Evolutionary conservation across 2,888 invertebrate species (phyloP).

Genomic region (Lasioglossum calceatum): DNA sequence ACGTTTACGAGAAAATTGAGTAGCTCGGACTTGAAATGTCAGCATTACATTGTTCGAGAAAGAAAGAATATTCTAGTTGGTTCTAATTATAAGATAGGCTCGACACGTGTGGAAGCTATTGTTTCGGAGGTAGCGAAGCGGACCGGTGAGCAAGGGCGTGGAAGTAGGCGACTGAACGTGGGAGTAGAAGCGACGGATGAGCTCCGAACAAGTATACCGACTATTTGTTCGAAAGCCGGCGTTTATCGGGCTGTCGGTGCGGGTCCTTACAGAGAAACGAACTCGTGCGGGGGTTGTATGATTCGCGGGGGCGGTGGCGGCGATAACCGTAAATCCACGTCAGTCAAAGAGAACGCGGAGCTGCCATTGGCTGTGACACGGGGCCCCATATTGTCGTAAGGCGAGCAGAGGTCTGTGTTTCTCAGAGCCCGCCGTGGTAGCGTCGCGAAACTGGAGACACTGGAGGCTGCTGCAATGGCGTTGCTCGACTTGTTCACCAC

Average conservation of each 20-base stretch:
- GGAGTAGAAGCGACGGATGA: constrained; percentile 42
- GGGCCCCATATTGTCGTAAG: constrained; percentile 96
- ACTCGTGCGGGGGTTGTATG: constrained; percentile 86
- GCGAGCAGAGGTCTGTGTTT: constrained; percentile 86
- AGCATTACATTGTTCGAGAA: background rate
- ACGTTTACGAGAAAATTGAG: background rate
- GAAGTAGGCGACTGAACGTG: constrained; percentile 25
- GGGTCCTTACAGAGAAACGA: constrained; percentile 85
- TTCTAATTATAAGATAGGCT: background rate
- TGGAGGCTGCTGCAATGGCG: constrained; percentile 58
- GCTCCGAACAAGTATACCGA: constrained; percentile 44
- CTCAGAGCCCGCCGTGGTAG: constrained; percentile 85
- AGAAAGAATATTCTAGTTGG: no score
- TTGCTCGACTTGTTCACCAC: constrained; percentile 59
- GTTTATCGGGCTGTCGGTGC: background rate
- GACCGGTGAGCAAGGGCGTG: background rate
- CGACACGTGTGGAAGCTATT: background rate
- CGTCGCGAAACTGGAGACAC: constrained; percentile 83
- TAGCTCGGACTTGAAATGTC: no score
- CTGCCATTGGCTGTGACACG: constrained; percentile 95
- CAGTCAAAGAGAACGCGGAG: constrained; percentile 93
- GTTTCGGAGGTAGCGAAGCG: background rate
- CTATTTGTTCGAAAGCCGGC: constrained; percentile 33
- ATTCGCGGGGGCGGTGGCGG: constrained; percentile 87
- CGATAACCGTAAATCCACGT: constrained; percentile 84